Evolutionary conservation across 2,888 invertebrate genomes (phyloP).

Genomic region (Harpalus rubripes): DNA sequence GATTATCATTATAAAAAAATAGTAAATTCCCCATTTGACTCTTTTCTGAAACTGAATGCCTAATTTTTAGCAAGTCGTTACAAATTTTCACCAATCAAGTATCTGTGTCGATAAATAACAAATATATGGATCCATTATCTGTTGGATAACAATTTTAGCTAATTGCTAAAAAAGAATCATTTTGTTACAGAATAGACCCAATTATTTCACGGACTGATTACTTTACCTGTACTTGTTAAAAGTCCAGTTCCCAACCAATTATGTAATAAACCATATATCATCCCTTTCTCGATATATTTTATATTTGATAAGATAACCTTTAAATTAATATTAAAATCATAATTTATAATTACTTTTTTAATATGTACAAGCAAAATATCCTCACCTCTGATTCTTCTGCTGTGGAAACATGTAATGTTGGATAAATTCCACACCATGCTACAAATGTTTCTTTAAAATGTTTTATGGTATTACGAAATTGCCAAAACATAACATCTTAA

Average conservation of each 20-base stretch:
- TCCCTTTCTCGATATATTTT: constrained; percentile 25
- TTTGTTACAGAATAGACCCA: no score
- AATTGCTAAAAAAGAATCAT: no score
- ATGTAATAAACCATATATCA: not conserved
- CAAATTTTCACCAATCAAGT: not conserved
- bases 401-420: constrained; percentile 28
- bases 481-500: not conserved
- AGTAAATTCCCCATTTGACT: no score
- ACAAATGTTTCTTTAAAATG: not conserved
- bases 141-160: no score
- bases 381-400: constrained; percentile 54
- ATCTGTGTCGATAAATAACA: no score
- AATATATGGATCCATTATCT: no score
- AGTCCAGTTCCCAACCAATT: constrained; percentile 22
- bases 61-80: not conserved
- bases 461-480: not conserved
- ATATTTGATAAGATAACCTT: constrained; percentile 26
- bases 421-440: constrained; percentile 6
- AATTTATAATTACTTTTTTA: no score
- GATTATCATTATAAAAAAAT: not conserved
- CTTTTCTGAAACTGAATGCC: no score
- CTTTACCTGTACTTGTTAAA: constrained; percentile 24
- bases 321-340: constrained; percentile 11
- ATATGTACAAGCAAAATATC: not conserved
- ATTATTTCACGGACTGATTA: not conserved